Evolutionary conservation across 2,888 invertebrate genomes (phyloP).

Genomic region (Melinopterus prodromus): DNA sequence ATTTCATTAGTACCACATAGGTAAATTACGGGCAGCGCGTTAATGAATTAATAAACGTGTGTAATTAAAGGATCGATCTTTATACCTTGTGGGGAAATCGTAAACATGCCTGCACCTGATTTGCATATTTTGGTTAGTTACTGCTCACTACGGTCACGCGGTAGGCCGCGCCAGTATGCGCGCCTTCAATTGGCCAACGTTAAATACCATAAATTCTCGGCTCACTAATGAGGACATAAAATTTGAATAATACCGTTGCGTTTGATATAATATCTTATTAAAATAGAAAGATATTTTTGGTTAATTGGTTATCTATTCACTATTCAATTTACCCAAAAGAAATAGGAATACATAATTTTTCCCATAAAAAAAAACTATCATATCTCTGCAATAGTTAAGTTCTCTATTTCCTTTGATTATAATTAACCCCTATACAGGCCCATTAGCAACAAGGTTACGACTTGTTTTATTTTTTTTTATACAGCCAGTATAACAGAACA

Average conservation of each 20-base stretch:
- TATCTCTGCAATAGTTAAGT: neutral
- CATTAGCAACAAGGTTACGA: too few relatives aligned
- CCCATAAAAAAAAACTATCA: neutral
- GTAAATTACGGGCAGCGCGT: neutral
- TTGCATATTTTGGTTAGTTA: conserved; percentile 4
- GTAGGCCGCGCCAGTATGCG: neutral
- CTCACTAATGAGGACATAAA: neutral
- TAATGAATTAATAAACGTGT: neutral
- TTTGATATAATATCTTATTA: neutral
- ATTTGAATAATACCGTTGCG: neutral
- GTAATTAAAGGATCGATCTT: neutral
- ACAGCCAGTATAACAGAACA: too few relatives aligned
- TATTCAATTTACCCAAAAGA: neutral
- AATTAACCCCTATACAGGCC: neutral
- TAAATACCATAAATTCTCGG: neutral
- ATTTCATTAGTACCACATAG: neutral
- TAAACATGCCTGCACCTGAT: neutral
- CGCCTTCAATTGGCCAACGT: neutral
- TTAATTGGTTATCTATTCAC: neutral
- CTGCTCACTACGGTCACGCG: neutral
- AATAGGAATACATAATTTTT: neutral
- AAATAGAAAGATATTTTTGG: neutral
- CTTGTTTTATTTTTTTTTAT: too few relatives aligned
- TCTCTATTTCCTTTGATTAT: neutral
- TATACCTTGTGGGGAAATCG: neutral